Evolutionary conservation across 2,797 vertebrate species (phyloP).

Genomic region (Euthynnus affinis): DNA sequence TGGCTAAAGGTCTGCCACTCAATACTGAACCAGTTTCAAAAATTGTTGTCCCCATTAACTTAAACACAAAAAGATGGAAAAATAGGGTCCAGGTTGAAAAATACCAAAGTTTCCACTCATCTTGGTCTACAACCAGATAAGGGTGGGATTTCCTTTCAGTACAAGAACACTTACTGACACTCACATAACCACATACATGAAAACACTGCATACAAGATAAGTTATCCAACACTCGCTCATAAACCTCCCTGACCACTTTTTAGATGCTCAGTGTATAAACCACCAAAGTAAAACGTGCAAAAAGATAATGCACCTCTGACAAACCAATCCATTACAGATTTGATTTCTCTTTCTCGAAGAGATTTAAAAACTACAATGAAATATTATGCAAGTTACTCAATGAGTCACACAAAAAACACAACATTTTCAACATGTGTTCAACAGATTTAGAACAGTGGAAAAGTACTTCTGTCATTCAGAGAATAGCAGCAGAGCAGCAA

Average conservation of each 20-base stretch:
- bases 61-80: too few species aligned
- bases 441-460: not conserved
- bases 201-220: not conserved
- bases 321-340: not conserved
- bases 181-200: not conserved
- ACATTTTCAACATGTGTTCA: not conserved
- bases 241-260: not conserved
- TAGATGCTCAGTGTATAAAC: not conserved
- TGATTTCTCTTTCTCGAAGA: constrained; percentile 20
- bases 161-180: not conserved
- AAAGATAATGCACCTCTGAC: not conserved
- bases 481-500: constrained; percentile 26
- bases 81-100: too few species aligned
- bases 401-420: constrained; percentile 4
- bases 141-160: not conserved
- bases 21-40: too few species aligned
- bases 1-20: too few species aligned
- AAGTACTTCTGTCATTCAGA: constrained; percentile 44
- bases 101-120: not conserved
- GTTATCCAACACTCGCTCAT: not conserved
- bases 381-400: not conserved
- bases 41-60: too few species aligned
- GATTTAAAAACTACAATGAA: not conserved
- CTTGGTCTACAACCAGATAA: not conserved
- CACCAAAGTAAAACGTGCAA: not conserved